These are phyloP conservation scores for Polypedilum pembai DNA, from an alignment of 1,140 invertebrate species.

Conservation along the genomic window DNA sequence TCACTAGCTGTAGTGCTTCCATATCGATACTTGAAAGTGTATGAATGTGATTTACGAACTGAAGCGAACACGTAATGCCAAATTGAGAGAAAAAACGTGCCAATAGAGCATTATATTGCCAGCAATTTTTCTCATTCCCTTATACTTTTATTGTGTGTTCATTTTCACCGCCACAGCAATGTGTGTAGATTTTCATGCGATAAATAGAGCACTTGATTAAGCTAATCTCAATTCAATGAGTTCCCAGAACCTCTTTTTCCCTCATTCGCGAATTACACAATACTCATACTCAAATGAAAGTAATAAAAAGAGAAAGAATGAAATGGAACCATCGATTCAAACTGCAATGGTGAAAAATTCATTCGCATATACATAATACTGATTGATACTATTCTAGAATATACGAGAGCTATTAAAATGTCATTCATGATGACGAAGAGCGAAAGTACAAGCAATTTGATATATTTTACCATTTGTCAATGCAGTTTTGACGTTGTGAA, in stretches of 20 bases:
- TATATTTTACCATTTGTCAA: neutral
- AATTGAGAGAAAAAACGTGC: slow-evolving; percentile 16
- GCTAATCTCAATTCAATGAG: too few species aligned
- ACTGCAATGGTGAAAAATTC: neutral
- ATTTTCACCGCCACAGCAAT: too few species aligned
- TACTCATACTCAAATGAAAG: neutral
- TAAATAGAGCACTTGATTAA: too few species aligned
- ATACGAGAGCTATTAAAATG: neutral
- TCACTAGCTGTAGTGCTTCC: too few species aligned
- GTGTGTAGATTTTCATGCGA: too few species aligned
- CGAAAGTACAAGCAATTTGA: neutral
- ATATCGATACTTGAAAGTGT: too few species aligned
- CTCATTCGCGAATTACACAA: too few species aligned
- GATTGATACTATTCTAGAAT: neutral
- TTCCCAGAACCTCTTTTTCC: too few species aligned
- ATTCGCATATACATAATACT: neutral
- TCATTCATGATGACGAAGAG: neutral
- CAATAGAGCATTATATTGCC: neutral
- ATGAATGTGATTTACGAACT: neutral
- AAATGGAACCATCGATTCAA: neutral
- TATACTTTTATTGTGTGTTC: too few species aligned
- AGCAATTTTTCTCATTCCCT: neutral
- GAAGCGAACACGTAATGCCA: neutral
- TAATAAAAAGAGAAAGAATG: neutral
- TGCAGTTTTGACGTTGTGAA: too few species aligned